A percentile compares a stretch with the other conserved stretches of the same genome.
Conservation (phyloP, 2,113 vertebrate genomes). For the Bos javanicus region DNA sequence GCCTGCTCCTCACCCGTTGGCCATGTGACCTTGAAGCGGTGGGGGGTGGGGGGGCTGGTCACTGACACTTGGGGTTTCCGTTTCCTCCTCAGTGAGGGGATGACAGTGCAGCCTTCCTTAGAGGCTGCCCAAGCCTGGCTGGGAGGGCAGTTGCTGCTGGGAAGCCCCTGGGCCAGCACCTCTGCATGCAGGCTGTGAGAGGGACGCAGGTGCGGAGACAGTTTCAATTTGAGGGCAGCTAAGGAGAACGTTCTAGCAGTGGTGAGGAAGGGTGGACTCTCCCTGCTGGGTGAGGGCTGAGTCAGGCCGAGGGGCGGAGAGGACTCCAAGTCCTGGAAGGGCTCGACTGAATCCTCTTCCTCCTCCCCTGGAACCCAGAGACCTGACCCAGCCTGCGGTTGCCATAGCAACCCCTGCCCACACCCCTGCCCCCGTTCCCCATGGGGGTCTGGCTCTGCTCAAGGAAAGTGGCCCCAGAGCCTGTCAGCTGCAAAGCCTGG, state of each 20-base stretch:
- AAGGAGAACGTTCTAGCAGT: background rate
- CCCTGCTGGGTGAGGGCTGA: background rate
- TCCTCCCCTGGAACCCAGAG: background rate
- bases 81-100: too few species aligned
- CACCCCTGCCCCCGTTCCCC: background rate
- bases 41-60: background rate
- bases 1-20: background rate
- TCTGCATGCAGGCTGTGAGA: background rate
- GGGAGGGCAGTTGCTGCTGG: too few species aligned
- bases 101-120: background rate
- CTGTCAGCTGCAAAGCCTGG: background rate
- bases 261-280: background rate
- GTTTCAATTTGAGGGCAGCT: too few species aligned
- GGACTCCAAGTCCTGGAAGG: background rate
- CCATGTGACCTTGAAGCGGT: background rate
- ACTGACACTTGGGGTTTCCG: rapidly evolving
- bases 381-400: background rate
- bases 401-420: background rate
- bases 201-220: too few species aligned
- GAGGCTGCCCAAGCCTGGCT: background rate
- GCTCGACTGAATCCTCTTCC: background rate
- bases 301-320: background rate
- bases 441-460: background rate
- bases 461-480: background rate
- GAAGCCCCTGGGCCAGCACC: background rate